A percentile compares a stretch with the other conserved stretches of the same genome.
phyloP scores from a whole-genome alignment of 2,113 vertebrate genomes.

The Cettia cetti region DNA sequence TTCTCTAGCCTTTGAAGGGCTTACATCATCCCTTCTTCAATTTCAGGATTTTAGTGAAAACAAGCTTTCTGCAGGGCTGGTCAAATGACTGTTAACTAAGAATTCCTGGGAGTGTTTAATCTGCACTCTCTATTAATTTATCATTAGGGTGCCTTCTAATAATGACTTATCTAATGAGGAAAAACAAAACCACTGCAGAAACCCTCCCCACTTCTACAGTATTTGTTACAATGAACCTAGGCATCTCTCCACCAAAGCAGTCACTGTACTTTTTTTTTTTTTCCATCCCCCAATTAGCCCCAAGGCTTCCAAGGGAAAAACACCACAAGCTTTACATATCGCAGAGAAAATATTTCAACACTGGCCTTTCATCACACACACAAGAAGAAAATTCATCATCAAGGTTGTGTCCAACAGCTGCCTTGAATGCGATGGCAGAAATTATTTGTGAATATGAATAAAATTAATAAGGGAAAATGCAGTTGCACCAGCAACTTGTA shows the following conservation, averaged over 20 bases:
- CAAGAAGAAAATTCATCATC: neutral
- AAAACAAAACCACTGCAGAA: neutral
- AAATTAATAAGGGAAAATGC: neutral
- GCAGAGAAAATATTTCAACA: neutral
- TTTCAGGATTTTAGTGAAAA: conserved; percentile 56
- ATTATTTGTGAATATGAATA: neutral
- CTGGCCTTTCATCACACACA: neutral
- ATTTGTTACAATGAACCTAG: neutral
- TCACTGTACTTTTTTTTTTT: neutral
- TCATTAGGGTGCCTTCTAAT: neutral
- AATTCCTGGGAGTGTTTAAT: conserved; percentile 31
- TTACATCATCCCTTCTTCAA: conserved; percentile 58
- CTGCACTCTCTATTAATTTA: neutral
- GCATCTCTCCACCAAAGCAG: neutral
- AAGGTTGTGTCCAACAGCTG: neutral
- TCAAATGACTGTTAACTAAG: conserved; percentile 27
- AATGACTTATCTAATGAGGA: neutral
- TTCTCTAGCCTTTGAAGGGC: conserved; percentile 35
- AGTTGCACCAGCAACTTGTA: neutral
- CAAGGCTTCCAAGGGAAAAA: neutral
- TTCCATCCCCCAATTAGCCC: accelerated
- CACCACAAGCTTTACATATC: accelerated
- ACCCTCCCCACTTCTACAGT: neutral
- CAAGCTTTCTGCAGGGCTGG: conserved; percentile 34
- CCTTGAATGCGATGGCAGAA: neutral